Conservation (phyloP, 2,797 vertebrate species). For the Anguilla obscura region DNA sequence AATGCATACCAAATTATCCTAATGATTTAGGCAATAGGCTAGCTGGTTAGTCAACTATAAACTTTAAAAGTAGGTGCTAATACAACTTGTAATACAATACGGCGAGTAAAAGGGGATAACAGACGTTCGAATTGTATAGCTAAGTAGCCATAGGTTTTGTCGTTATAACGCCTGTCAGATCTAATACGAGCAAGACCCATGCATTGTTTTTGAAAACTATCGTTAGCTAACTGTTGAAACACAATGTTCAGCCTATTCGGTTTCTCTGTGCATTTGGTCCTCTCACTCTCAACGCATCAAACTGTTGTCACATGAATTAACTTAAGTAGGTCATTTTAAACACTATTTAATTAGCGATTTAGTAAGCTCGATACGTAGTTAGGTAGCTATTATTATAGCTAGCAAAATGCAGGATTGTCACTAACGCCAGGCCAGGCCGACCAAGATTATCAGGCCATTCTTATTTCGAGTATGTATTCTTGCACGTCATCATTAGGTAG, state of each 20-base stretch:
- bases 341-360: too few species aligned
- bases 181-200: background rate
- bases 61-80: background rate
- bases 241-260: background rate
- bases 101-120: background rate
- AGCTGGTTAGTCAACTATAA: background rate
- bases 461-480: background rate
- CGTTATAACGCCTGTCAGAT: background rate
- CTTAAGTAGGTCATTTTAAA: background rate
- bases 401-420: background rate
- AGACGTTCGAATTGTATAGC: background rate
- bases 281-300: background rate
- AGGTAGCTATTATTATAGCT: background rate
- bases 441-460: background rate
- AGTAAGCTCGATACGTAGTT: background rate
- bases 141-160: background rate
- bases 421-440: background rate
- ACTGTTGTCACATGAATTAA: background rate
- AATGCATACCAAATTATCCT: background rate
- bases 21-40: background rate
- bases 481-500: background rate
- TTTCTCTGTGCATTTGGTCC: background rate
- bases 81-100: background rate
- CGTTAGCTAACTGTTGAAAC: background rate
- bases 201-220: constrained; percentile 1